A percentile compares a stretch with the other conserved stretches of the same genome.
Conservation (phyloP, 2,113 vertebrate species). For the Plectropomus leopardus region DNA sequence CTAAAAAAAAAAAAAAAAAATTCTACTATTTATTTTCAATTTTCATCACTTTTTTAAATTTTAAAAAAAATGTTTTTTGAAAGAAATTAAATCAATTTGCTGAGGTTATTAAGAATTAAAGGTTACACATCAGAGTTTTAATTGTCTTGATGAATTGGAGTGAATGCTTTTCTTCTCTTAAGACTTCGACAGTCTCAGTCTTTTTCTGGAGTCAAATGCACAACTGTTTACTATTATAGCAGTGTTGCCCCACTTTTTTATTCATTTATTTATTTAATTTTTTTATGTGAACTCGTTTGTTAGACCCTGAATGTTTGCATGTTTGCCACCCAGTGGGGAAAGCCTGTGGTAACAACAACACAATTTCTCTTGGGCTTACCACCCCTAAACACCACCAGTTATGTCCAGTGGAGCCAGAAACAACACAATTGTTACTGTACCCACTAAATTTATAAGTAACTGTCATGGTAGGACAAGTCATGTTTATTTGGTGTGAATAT, state of each 20-base stretch:
- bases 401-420: background rate
- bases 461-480: constrained; percentile 4
- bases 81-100: too few species aligned
- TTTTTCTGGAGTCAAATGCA: background rate
- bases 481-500: constrained; percentile 4
- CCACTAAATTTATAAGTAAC: background rate
- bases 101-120: too few species aligned
- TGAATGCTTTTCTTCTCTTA: background rate
- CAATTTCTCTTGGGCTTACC: background rate
- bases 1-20: too few species aligned
- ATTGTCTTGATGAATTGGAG: background rate
- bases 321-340: constrained; percentile 9
- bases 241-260: background rate
- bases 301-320: background rate
- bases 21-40: too few species aligned
- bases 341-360: constrained; percentile 1
- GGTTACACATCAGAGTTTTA: background rate
- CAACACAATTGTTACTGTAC: background rate
- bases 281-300: background rate
- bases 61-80: too few species aligned
- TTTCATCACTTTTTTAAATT: too few species aligned
- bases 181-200: background rate
- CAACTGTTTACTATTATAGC: background rate
- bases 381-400: background rate
- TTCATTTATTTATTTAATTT: too few species aligned